Evolutionary conservation across 2,888 invertebrate species (phyloP).

Genomic region (Achlya flavicornis): DNA sequence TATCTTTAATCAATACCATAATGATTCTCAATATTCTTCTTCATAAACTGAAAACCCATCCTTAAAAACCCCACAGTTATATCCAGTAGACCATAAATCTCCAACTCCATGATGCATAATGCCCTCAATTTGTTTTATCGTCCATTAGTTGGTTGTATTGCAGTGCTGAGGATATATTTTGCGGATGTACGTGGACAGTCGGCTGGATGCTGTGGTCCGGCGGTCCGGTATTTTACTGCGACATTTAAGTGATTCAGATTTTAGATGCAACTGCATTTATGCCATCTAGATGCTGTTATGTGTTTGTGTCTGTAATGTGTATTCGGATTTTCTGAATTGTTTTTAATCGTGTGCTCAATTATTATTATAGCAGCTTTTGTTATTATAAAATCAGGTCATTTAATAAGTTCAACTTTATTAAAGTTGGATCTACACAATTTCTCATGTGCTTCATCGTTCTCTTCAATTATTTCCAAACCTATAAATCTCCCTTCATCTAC

Average conservation of each 20-base stretch:
- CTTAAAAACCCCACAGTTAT: not conserved
- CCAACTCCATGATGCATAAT: constrained; percentile 42
- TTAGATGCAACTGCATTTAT: constrained; percentile 18
- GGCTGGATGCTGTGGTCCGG: constrained; percentile 9
- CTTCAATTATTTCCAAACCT: not conserved
- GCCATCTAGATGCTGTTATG: not conserved
- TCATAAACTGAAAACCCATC: not conserved
- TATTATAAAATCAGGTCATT: not conserved
- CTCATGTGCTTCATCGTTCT: not conserved
- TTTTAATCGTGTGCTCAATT: not conserved
- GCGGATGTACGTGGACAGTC: constrained; percentile 45
- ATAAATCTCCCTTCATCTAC: not conserved
- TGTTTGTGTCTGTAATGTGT: not conserved
- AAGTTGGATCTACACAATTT: no score
- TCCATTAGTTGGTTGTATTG: constrained; percentile 47
- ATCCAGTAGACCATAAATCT: constrained; percentile 7
- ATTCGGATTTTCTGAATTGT: not conserved
- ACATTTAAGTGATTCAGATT: constrained; percentile 42
- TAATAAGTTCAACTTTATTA: not conserved
- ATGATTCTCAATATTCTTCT: no score
- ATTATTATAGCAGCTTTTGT: no score
- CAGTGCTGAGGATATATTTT: constrained; percentile 45
- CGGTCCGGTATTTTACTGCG: constrained; percentile 45
- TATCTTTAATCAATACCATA: no score
- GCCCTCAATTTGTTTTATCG: constrained; percentile 56